phyloP scores from a whole-genome alignment of 2,888 invertebrate species.

The Cheiracanthium punctorium region DNA sequence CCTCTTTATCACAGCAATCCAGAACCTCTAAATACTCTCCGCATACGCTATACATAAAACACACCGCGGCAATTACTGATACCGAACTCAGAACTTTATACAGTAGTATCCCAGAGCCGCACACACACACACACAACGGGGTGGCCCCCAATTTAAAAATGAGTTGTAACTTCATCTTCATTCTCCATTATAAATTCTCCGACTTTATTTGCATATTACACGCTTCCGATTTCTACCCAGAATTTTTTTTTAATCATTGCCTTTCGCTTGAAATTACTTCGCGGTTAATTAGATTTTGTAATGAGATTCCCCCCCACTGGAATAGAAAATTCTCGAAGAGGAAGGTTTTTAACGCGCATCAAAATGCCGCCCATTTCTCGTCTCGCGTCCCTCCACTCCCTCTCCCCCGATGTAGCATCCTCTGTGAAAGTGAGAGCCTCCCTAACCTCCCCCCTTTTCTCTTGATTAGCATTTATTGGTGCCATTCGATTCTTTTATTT shows the following conservation, averaged over 20 bases:
- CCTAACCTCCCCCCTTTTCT: neutral
- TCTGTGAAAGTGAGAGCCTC: slow-evolving; percentile 14
- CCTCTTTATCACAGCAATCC: no score
- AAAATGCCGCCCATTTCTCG: slow-evolving; percentile 36
- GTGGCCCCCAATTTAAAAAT: neutral
- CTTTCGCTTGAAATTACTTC: neutral
- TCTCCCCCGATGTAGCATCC: neutral
- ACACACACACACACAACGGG: neutral
- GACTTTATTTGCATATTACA: slow-evolving; percentile 35
- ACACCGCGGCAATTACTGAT: neutral
- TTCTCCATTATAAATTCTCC: slow-evolving; percentile 27
- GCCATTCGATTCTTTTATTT: neutral
- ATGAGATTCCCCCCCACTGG: slow-evolving; percentile 2
- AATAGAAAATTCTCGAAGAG: slow-evolving; percentile 21
- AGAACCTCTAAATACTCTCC: no score
- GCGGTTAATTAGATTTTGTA: slow-evolving; percentile 34
- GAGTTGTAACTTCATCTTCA: slow-evolving; percentile 10
- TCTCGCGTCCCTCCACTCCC: neutral
- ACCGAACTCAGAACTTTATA: no score
- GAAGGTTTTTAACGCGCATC: slow-evolving; percentile 27
- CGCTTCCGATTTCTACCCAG: neutral
- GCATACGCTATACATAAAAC: no score
- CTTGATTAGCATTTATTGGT: slow-evolving; percentile 13
- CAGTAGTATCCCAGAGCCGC: no score
- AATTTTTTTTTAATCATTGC: slow-evolving; percentile 11